These are phyloP conservation scores for Apodemia zela DNA, from an alignment of 2,888 invertebrate genomes.

Conservation along the genomic window DNA sequence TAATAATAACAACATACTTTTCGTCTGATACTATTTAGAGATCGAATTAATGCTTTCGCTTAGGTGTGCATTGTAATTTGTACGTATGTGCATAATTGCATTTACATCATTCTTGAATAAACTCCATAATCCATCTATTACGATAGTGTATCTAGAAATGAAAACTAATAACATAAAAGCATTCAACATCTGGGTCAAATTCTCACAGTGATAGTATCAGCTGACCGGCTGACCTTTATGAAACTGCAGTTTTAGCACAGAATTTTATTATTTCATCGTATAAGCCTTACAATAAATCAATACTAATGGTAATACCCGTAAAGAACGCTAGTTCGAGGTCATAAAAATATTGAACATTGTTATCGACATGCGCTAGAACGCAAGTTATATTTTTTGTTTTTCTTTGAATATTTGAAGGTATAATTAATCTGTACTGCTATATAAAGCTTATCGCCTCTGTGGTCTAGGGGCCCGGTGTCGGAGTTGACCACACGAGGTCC, in stretches of 20 bases:
- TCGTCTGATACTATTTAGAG: no score
- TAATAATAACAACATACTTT: no score
- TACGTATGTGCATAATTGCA: not conserved
- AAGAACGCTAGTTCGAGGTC: not conserved
- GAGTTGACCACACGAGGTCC: no score
- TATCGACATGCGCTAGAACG: no score
- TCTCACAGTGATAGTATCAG: not conserved
- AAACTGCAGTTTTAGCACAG: constrained; percentile 1
- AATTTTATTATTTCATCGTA: not conserved
- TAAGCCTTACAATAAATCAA: not conserved
- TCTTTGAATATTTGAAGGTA: no score
- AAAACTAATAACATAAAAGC: constrained; percentile 14
- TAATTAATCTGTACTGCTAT: no score
- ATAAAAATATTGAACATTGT: no score
- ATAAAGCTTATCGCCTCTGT: no score
- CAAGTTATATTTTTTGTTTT: no score
- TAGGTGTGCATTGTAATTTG: not conserved
- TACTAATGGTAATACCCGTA: not conserved
- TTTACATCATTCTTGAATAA: not conserved
- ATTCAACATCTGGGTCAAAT: constrained; percentile 12
- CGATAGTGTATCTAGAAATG: constrained; percentile 10
- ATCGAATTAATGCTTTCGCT: no score
- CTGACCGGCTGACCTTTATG: constrained; percentile 6
- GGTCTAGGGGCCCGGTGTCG: no score
- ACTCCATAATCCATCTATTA: constrained; percentile 3